Base-by-base conservation (phyloP, 2,888 invertebrate genomes). In the Orthonychiurus folsomi region DNA sequence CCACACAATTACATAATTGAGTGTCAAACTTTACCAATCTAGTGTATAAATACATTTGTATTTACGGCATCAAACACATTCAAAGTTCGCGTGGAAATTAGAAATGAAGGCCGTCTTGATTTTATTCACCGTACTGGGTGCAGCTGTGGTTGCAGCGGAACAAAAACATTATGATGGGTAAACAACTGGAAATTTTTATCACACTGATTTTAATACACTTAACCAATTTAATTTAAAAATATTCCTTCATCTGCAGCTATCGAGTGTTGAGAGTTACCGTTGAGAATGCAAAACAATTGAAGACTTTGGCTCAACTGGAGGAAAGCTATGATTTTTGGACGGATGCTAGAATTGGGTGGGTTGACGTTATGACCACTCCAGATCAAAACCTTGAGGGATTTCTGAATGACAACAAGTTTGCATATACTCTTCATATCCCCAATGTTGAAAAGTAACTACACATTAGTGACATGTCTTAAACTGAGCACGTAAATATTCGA, bases 301-400 rank as follows among this genome's bases (percentile, higher is more conserved):
- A 75, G 2, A 77, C 77, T 0, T 72, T 83, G 53, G 76, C 77
- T 3, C 77, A 79, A 24, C 76, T 82, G 58, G 76, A 77, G 62
- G 76, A 75, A 5, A 80, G 80, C 25, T 74, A 83, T 59, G 82
- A 83, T 70, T 85, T 85, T 78, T 83, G 85, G 77, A 81, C 81
- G 23, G 80, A 80, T 2, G 83, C 84, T 0, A 77, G 79, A 56
- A 76, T 79, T 52, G 73, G 52, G 21, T 52, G 20, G 20, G 52
- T 52, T 20, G 81, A 81, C 52, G 82, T 81, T 73, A 77, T 88
- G 52, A n/a, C 52, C 9, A 52, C 5, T 12, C 21, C 21, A 52
- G 21, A 52, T 5, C 21, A 52, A 21, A 3, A 23, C 5, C 24
- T 52, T 9, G 52, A 83, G 67, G 81, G 87, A 0, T 78, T 87